Conservation (phyloP, 2,888 invertebrate species). For the Acanthosepion esculentum region DNA sequence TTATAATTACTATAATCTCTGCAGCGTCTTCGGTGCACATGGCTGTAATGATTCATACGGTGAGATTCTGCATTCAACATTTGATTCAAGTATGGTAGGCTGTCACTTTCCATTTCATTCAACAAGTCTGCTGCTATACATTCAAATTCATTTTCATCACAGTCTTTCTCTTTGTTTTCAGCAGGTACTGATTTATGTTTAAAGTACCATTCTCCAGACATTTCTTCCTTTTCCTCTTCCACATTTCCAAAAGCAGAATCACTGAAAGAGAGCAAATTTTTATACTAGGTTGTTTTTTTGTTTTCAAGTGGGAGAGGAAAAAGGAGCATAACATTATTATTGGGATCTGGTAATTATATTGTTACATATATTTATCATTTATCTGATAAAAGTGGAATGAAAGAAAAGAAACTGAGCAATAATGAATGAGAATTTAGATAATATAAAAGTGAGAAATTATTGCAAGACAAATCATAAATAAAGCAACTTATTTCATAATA, state of each 20-base stretch:
- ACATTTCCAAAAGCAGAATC: background rate
- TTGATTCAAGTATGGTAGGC: background rate
- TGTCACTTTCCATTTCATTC: background rate
- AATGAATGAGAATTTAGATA: too few species aligned
- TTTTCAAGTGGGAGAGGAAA: background rate
- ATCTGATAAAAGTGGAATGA: too few species aligned
- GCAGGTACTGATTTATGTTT: background rate
- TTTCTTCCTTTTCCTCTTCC: background rate
- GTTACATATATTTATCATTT: background rate
- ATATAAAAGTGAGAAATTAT: too few species aligned
- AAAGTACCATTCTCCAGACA: constrained; percentile 1
- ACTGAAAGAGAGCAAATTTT: background rate
- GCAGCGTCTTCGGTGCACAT: background rate
- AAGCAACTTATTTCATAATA: too few species aligned
- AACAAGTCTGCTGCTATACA: background rate
- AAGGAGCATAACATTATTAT: background rate
- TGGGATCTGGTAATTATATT: background rate
- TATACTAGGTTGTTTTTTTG: background rate
- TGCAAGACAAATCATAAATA: too few species aligned
- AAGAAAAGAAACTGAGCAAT: too few species aligned
- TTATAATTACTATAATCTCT: background rate
- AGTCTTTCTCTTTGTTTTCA: background rate
- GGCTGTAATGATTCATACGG: background rate
- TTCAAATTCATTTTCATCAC: background rate
- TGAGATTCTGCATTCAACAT: background rate